Base-by-base conservation (phyloP, 1,140 invertebrate species). In the Drosophila malerkotliana region DNA sequence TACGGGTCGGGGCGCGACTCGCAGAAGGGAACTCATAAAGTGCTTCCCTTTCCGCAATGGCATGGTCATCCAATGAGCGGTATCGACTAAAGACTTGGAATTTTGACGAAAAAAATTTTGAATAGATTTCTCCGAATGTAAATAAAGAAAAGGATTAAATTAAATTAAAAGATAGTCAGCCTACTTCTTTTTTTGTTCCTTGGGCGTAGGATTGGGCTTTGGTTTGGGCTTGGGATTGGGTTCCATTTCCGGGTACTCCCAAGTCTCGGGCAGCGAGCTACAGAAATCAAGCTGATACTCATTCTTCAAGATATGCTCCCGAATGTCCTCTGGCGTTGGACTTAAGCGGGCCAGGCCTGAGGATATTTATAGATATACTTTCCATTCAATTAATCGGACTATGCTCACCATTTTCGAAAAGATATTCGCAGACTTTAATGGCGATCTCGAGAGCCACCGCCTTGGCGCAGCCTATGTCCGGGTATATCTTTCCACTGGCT, bases 371-470 rank as follows among this genome's bases (percentile, higher is more conserved):
- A 14, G n/a, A 3, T 14, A 10, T 14, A 41, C 5, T 10, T n/a
- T 14, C 5, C 3, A 7, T 41, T n/a, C 6, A 41, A 41, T 14
- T 14, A 6, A 14, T 14, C 8, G 4, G 14, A 14, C 12, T 37
- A 15, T n/a, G 3, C 91, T 92, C 94, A 97, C 96, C 94, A 92
- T 94, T 95, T 81, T 94, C 93, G 82, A 99, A 99, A 7, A 97
- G 96, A 91, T 97, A 96, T 72, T 98, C 94, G n/a, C 96, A 95
- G 58, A 99, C 93, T 59, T 95, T 93, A 0, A 94, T 93, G 1
- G 98, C 98, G 71, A 99, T 98, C 63, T 94, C 93, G 0, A 98
- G 82, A 0, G 98, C 99, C 56, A 98, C 97, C 28, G 97, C 94
- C 56, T 95, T 94, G 77, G 99, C 98, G 14, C 95, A 94, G 4